Evolutionary conservation across 2,797 vertebrate species (phyloP), one percentile per base, ranked within the genome.

Genomic region (Brachymystax lenok): DNA sequence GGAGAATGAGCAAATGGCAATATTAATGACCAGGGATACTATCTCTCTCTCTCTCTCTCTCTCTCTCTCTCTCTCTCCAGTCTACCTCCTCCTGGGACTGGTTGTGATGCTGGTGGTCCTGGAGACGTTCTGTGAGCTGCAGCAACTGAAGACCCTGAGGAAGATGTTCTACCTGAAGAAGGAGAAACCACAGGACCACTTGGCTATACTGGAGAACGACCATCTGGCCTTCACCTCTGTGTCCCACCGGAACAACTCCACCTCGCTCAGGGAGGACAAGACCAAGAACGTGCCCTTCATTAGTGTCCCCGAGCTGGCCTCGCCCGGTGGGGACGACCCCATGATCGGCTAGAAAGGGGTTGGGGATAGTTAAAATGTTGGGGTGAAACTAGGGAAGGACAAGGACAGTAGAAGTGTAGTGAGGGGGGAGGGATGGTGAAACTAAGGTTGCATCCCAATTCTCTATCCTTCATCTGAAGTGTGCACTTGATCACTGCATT

Each of bases 141-240:
- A 96, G 72, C 96, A 98, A 80, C 93, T 99, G 84, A 99, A 98
- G 88, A 96, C 96, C 75, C 96, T 99, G 84, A 94, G 97, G 74
- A 98, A 97, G 88, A 95, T 99, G 90, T 99, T 99, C 91, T 98
- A 98, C 46, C 92, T 98, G 92, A 98, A 97, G 94, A 98, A 96
- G 88, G 95, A 97, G 84, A 98, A 96, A 88, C 93, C 94, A 1
- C 96, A 96, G 61, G 98, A 99, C 86, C 95, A 94, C 74, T 85
- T 96, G 19, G 90, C 94, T 87, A 98, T 99, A 84, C 80, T 98
- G 85, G 97, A 99, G 77, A 96, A 98, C 0, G 98, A 99, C 87
- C 97, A 98, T 78, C 93, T 99, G 73, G 95, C 97, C 76, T 98
- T 99, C 88, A 96, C 95, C 51, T 96, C 96, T 0, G 95, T 97